A percentile compares a stretch with the other conserved stretches of the same genome.
Evolutionary conservation across 1,140 invertebrate species (phyloP).

Genomic region (Neomicropteryx cornuta): DNA sequence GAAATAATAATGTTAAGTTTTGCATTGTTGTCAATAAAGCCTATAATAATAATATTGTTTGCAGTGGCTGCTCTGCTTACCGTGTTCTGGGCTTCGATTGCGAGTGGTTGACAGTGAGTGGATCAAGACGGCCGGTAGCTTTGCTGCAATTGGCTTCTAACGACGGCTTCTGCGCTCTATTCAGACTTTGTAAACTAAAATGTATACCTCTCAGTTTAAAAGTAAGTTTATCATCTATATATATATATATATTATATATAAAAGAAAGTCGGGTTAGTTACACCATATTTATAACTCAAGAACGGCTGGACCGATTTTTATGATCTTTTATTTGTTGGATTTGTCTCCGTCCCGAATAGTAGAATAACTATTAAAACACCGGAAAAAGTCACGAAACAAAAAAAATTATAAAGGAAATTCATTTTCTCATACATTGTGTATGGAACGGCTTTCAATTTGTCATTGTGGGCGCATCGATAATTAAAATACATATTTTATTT

Average conservation of each 20-base stretch:
- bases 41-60: no score
- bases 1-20: no score
- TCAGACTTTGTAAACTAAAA: slow-evolving; percentile 45
- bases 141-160: slow-evolving; percentile 51
- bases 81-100: slow-evolving; percentile 69
- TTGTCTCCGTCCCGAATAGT: not conserved
- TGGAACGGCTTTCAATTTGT: no score
- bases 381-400: no score
- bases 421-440: no score
- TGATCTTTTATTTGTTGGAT: not conserved
- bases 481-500: no score
- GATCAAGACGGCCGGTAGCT: slow-evolving; percentile 40
- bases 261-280: not conserved
- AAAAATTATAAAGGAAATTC: no score
- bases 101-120: slow-evolving; percentile 52
- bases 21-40: no score
- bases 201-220: slow-evolving; percentile 36
- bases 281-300: not conserved
- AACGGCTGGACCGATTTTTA: not conserved
- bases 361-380: not conserved
- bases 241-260: not conserved
- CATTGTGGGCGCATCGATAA: no score
- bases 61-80: no score
- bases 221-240: slow-evolving; percentile 11
- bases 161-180: slow-evolving; percentile 50